phyloP scores from a whole-genome alignment of 2,888 invertebrate species.

The Eupithecia subumbrata region DNA sequence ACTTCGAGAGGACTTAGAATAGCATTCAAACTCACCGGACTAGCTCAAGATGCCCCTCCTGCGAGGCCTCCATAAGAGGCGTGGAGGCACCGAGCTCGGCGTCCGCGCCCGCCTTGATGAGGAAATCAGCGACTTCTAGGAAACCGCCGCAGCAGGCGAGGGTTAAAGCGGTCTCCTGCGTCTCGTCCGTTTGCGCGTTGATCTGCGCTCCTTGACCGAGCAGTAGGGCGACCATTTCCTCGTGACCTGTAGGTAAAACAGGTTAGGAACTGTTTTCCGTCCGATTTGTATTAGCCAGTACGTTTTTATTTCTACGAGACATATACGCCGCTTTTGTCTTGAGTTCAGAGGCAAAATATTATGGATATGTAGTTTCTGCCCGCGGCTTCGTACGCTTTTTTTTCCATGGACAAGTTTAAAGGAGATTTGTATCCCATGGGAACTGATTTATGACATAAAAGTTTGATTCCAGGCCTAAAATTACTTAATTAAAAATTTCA shows the following conservation, averaged over 20 bases:
- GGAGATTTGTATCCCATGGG: no score
- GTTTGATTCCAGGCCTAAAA: no score
- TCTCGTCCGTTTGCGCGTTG: constrained; percentile 99
- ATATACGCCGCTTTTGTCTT: background rate
- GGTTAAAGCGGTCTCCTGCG: constrained; percentile 97
- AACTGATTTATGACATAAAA: no score
- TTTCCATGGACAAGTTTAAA: no score
- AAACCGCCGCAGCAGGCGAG: constrained; percentile 98
- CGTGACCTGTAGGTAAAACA: constrained; percentile 87
- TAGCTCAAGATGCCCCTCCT: constrained; percentile 98
- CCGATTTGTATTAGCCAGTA: background rate
- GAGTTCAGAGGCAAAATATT: background rate
- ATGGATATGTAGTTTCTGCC: no score
- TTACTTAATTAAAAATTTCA: no score
- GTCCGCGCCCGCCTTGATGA: constrained; percentile 97
- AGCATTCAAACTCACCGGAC: constrained; percentile 82
- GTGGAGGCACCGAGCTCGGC: constrained; percentile 98
- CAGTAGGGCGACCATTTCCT: constrained; percentile 98
- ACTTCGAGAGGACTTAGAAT: constrained; percentile 86
- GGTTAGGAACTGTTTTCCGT: background rate
- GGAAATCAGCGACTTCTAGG: constrained; percentile 95
- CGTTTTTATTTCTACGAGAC: background rate
- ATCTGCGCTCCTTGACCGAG: constrained; percentile 97
- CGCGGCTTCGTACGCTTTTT: no score
- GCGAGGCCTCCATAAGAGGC: constrained; percentile 99